Conservation (phyloP, 53 echinoderm and acorn worm species). For the Echinometra lucunter region DNA sequence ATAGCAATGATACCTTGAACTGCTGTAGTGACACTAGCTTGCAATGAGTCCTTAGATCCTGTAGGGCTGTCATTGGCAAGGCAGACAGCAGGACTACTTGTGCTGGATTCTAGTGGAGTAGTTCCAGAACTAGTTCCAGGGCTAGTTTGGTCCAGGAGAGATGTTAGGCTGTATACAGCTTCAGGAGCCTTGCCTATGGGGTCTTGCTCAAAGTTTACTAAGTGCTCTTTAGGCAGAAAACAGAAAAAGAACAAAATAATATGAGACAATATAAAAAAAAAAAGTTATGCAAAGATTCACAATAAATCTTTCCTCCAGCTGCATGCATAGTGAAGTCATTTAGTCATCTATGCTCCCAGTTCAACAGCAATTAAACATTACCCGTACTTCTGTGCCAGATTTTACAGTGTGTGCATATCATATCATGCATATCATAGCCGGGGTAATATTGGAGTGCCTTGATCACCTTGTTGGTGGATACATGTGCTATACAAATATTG, state of each 20-base stretch:
- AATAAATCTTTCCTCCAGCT: too few species aligned
- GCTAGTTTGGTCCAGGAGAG: neutral
- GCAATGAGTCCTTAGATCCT: neutral
- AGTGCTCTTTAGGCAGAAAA: slow-evolving; percentile 61
- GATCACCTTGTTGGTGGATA: too few species aligned
- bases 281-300: too few species aligned
- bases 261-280: too few species aligned
- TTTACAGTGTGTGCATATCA: too few species aligned
- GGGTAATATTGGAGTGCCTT: too few species aligned
- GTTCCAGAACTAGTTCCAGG: neutral
- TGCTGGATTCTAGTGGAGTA: slow-evolving; percentile 5
- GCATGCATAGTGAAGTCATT: too few species aligned
- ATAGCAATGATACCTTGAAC: slow-evolving; percentile 11
- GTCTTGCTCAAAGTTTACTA: slow-evolving; percentile 87
- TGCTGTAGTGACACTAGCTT: neutral
- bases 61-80: neutral
- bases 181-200: slow-evolving; percentile 74
- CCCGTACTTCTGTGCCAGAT: too few species aligned
- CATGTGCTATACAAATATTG: too few species aligned
- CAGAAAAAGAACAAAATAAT: neutral
- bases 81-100: slow-evolving; percentile 25
- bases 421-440: too few species aligned
- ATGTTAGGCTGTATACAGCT: slow-evolving; percentile 73
- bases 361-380: too few species aligned
- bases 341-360: too few species aligned